Percentiles rank a stretch among this genome's conserved stretches.
phyloP scores from a whole-genome alignment of 2,888 invertebrate species.

The Noctua comes region DNA sequence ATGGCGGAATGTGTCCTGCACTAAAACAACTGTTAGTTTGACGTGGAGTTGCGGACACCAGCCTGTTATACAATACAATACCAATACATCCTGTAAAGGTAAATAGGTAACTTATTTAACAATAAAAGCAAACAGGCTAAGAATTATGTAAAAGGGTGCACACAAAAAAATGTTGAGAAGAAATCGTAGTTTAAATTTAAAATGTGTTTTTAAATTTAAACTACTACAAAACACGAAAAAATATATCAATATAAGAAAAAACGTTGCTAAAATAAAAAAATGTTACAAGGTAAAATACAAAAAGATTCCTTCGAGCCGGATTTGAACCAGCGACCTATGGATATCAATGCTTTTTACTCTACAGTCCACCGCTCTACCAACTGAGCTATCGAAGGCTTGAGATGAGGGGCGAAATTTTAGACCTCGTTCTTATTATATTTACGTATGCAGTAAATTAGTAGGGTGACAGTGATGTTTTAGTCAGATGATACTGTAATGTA shows the following conservation, averaged over 20 bases:
- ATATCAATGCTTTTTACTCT: slow-evolving; percentile 75
- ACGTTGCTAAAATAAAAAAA: slow-evolving; percentile 16
- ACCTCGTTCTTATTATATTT: slow-evolving; percentile 14
- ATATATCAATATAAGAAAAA: neutral
- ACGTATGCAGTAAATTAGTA: slow-evolving; percentile 48
- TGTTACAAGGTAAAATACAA: slow-evolving; percentile 19
- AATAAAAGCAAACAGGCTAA: neutral
- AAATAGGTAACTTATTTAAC: neutral
- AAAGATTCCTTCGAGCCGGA: slow-evolving; percentile 90
- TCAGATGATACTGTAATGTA: slow-evolving; percentile 12
- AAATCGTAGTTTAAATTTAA: too few species aligned
- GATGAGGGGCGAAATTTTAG: slow-evolving; percentile 56
- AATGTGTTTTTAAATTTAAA: too few species aligned
- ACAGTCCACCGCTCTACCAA: slow-evolving; percentile 90
- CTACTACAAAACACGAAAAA: neutral
- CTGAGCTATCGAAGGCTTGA: slow-evolving; percentile 88
- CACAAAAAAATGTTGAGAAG: neutral
- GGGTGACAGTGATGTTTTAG: slow-evolving; percentile 67
- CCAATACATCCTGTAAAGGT: neutral
- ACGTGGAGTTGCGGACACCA: too few species aligned
- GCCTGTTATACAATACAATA: too few species aligned
- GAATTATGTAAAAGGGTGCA: neutral
- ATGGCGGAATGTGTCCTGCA: neutral
- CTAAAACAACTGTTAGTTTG: neutral
- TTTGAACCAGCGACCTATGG: slow-evolving; percentile 92